Evolutionary conservation across 2,888 invertebrate genomes (phyloP).

Genomic region (Alentia gelatinosa): DNA sequence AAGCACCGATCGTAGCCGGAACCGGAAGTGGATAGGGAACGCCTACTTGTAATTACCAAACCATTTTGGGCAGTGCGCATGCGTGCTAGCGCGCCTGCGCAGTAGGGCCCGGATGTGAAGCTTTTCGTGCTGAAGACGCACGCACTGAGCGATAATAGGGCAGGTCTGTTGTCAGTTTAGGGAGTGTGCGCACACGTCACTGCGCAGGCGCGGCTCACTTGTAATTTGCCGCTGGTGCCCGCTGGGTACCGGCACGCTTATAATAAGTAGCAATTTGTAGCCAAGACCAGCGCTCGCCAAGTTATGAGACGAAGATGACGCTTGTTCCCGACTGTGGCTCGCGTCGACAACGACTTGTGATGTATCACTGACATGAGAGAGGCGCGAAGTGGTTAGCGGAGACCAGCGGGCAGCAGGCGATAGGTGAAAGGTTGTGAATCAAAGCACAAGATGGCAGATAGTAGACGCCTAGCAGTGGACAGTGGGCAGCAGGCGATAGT

Average conservation of each 20-base stretch:
- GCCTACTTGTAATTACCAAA: background rate
- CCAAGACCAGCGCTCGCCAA: background rate
- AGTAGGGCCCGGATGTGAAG: background rate
- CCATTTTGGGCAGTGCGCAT: background rate
- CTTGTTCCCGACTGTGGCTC: background rate
- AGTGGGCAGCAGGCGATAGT: too few relatives aligned
- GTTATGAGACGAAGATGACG: background rate
- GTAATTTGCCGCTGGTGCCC: constrained; percentile 19
- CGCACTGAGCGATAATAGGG: constrained; percentile 9
- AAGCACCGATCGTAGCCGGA: background rate
- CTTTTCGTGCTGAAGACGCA: too few relatives aligned
- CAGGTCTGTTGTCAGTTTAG: background rate
- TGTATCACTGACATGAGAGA: too few relatives aligned
- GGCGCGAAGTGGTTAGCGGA: too few relatives aligned
- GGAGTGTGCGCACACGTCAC: background rate
- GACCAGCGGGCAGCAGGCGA: too few relatives aligned
- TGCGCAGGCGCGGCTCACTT: background rate
- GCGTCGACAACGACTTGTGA: too few relatives aligned
- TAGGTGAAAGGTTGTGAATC: too few relatives aligned
- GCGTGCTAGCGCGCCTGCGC: background rate
- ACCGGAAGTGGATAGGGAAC: background rate
- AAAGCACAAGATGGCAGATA: too few relatives aligned
- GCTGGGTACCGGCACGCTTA: background rate
- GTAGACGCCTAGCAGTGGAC: too few relatives aligned
- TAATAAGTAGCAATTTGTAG: constrained; percentile 42